These are phyloP conservation scores for Rhodophaea formosa DNA, from an alignment of 2,888 invertebrate genomes.

Conservation along the genomic window DNA sequence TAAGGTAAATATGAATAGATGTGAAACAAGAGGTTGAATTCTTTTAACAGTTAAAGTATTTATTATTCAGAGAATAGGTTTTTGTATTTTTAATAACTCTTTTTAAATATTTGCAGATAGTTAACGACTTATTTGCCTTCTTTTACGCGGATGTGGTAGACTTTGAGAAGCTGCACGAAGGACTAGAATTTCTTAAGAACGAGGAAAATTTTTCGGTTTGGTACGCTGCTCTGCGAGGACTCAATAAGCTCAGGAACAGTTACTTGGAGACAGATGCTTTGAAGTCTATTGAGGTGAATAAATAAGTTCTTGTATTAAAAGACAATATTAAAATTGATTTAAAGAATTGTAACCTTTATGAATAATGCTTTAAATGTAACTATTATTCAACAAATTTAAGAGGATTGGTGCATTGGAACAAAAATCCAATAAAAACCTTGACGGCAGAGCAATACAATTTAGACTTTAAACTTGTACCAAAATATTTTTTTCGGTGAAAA, in stretches of 20 bases:
- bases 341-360: too few relatives aligned
- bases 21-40: too few relatives aligned
- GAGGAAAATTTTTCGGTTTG: slow-evolving; percentile 89
- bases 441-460: too few relatives aligned
- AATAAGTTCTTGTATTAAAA: background rate
- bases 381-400: too few relatives aligned
- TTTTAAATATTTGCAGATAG: slow-evolving; percentile 60
- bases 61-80: too few relatives aligned
- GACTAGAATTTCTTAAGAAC: slow-evolving; percentile 83
- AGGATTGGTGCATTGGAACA: too few relatives aligned
- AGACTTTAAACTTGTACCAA: too few relatives aligned
- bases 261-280: slow-evolving; percentile 53
- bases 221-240: slow-evolving; percentile 82
- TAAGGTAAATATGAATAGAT: slow-evolving; percentile 69
- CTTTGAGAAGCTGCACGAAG: slow-evolving; percentile 81
- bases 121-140: slow-evolving; percentile 89
- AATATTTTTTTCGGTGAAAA: too few relatives aligned
- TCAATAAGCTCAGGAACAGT: slow-evolving; percentile 62
- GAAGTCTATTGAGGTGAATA: slow-evolving; percentile 45
- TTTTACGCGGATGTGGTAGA: slow-evolving; percentile 81
- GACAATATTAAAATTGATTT: background rate
- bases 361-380: too few relatives aligned
- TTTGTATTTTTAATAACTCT: background rate
- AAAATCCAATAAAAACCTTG: too few relatives aligned
- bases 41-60: too few relatives aligned